These are phyloP conservation scores for Podarcis lilfordi DNA, from an alignment of 2,797 vertebrate genomes.

Conservation along the genomic window DNA sequence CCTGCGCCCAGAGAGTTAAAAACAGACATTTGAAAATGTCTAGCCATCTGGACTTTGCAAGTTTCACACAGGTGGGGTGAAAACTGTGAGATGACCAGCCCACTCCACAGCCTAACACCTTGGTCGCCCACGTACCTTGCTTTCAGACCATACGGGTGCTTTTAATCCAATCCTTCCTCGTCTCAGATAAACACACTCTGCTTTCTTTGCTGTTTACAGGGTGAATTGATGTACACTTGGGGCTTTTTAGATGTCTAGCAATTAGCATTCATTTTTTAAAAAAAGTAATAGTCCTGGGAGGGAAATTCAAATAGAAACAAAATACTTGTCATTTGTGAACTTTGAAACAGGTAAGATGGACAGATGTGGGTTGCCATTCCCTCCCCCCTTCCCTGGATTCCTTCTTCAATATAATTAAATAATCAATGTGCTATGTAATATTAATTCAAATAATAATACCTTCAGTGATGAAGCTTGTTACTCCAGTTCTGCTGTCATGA, in stretches of 20 bases:
- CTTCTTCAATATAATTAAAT: neutral
- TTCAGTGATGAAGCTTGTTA: neutral
- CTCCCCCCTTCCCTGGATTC: no score
- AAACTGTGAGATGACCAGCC: neutral
- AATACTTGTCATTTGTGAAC: neutral
- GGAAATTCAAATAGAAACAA: neutral
- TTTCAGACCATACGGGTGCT: neutral
- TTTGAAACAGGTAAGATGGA: neutral
- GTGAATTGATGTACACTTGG: neutral
- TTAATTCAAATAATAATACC: neutral
- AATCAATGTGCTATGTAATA: neutral
- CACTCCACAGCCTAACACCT: neutral
- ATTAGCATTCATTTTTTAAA: neutral
- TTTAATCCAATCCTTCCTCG: neutral
- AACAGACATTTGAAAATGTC: neutral
- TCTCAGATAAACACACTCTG: neutral
- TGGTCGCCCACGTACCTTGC: neutral
- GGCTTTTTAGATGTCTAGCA: neutral
- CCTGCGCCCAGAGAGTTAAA: neutral
- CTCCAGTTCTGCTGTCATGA: neutral
- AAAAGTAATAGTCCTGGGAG: neutral
- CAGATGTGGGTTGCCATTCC: neutral
- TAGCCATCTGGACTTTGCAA: neutral
- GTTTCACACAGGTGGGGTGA: neutral
- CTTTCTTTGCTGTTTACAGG: neutral